Evolutionary conservation across 2,888 invertebrate species (phyloP).

Genomic region (Drosophila imparisetae): DNA sequence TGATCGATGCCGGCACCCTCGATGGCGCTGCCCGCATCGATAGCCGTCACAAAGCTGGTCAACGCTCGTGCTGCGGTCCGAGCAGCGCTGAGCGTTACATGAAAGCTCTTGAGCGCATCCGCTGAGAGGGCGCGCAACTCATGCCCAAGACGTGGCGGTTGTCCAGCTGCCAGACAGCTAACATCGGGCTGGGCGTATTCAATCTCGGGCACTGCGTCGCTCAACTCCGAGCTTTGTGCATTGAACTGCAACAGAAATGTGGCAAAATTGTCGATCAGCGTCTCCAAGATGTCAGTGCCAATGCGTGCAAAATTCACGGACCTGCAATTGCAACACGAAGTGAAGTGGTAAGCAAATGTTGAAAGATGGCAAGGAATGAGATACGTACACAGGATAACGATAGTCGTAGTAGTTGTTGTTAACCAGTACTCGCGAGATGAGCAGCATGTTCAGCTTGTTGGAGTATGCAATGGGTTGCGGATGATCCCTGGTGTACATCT

Average conservation of each 20-base stretch:
- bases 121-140: constrained; percentile 70
- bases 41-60: constrained; percentile 78
- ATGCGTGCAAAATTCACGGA: constrained; percentile 84
- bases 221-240: constrained; percentile 64
- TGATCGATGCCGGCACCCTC: constrained; percentile 81
- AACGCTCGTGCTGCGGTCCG: constrained; percentile 81
- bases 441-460: constrained; percentile 83
- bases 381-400: constrained; percentile 83
- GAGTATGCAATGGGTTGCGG: constrained; percentile 81
- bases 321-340: constrained; percentile 42
- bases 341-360: background rate
- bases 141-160: constrained; percentile 55
- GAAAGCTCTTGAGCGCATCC: constrained; percentile 77
- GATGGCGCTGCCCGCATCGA: constrained; percentile 80
- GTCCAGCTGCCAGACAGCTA: constrained; percentile 68
- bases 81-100: constrained; percentile 81
- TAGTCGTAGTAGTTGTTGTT: constrained; percentile 82
- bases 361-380: background rate
- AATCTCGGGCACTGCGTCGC: constrained; percentile 63
- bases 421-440: constrained; percentile 79
- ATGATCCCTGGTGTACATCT: constrained; percentile 81
- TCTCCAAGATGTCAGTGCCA: constrained; percentile 83
- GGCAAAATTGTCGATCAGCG: constrained; percentile 79
- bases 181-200: constrained; percentile 74
- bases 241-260: constrained; percentile 82